Evolutionary conservation across 2,888 invertebrate species (phyloP).

Genomic region (Timema cristinae): DNA sequence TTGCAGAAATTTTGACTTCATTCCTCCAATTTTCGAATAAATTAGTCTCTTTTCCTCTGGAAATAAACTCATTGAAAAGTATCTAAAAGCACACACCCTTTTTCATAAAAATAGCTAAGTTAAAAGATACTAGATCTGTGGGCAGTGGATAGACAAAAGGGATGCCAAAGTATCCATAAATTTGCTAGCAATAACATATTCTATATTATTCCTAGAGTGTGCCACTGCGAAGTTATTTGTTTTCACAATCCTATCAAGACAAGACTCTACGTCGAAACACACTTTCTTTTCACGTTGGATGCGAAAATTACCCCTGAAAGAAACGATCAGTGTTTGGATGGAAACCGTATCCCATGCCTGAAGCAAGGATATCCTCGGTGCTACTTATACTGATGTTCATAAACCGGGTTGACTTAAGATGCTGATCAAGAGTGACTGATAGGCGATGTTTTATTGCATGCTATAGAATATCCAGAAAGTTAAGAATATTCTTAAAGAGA

Average conservation of each 20-base stretch:
- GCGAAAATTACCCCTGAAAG: not conserved
- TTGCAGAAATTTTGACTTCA: no score
- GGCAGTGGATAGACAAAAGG: not conserved
- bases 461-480: slow-evolving; percentile 11
- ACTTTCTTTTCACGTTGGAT: not conserved
- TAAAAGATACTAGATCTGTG: not conserved
- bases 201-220: not conserved
- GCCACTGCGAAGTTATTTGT: not conserved
- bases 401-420: slow-evolving; percentile 19
- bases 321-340: not conserved
- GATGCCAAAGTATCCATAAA: not conserved
- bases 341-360: slow-evolving; percentile 17
- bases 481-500: not conserved
- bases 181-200: not conserved
- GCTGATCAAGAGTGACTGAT: slow-evolving; percentile 17
- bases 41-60: no score
- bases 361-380: slow-evolving; percentile 17
- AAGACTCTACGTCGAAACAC: not conserved
- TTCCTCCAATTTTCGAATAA: no score
- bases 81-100: not conserved
- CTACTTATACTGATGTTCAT: slow-evolving; percentile 10
- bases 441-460: slow-evolving; percentile 17
- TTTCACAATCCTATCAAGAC: not conserved
- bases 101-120: not conserved
- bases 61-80: not conserved